A percentile compares a stretch with the other conserved stretches of the same genome.
Evolutionary conservation across 2,113 vertebrate species (phyloP).

Genomic region (Pangasianodon hypophthalmus): DNA sequence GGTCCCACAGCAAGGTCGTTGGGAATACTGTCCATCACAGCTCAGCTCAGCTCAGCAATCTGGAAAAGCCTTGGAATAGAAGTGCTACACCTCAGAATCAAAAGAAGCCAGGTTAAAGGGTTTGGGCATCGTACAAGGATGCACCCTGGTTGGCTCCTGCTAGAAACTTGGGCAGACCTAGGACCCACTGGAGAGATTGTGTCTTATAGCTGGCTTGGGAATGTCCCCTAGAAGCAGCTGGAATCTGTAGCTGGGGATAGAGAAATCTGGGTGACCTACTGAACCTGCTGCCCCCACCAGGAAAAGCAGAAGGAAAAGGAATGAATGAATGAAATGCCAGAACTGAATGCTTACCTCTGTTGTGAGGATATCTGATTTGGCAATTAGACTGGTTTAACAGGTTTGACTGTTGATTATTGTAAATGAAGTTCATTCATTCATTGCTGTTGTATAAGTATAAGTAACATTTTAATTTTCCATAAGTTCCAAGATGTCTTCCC

Average conservation of each 20-base stretch:
- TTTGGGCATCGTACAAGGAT: not conserved
- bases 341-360: not conserved
- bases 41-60: not conserved
- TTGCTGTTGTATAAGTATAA: not conserved
- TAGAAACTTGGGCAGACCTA: not conserved
- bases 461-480: not conserved
- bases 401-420: not conserved
- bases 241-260: not conserved
- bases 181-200: not conserved
- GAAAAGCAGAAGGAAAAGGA: not conserved
- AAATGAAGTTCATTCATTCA: not conserved
- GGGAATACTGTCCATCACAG: not conserved
- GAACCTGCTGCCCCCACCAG: not conserved
- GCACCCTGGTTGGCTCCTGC: not conserved
- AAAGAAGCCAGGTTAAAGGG: not conserved
- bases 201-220: not conserved
- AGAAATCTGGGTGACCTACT: not conserved
- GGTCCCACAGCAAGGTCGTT: not conserved
- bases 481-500: not conserved
- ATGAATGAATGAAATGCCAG: not conserved
- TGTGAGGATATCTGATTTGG: not conserved
- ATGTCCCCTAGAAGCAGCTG: not conserved
- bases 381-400: constrained; percentile 1
- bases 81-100: not conserved
- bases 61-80: not conserved